Evolutionary conservation across 2,888 invertebrate species (phyloP), one percentile per base, ranked within the genome.

Genomic region (Zonitis immaculata): DNA sequence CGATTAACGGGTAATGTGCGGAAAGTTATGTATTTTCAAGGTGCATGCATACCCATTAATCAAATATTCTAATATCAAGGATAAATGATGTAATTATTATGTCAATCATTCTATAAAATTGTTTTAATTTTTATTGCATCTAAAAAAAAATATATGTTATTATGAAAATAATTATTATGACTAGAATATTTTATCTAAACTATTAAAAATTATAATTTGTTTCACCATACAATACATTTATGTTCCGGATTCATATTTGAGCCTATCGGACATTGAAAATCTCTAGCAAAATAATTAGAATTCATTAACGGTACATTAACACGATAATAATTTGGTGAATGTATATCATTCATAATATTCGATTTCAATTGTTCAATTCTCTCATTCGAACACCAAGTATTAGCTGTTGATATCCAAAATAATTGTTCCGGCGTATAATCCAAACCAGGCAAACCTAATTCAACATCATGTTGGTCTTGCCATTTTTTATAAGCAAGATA

Each of bases 351-450:
- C 28, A 87, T 84, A 68, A 92, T 87, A 60, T 87, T 80, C 66
- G 88, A 78, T 72, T 87, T 88, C 57, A 92, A 56, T 14, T 65
- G 49, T 56, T 70, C 80, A 66, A 82, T 82, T 52, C 86, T 79
- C 72, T 87, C 87, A 59, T 86, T 87, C 11, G 88, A 84, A 74
- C 93, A 93, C 91, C 91, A 93, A 1, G 89, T 87, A 76, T 88
- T 88, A 1, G 88, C 90, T 0, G 89, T 87, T 54, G 88, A 85
- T 64, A 90, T 76, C 89, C 89, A 90, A 78, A 91, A 90, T 77
- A 84, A 79, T 80, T 81, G 82, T 72, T 79, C 78, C 0, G 87
- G 84, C 0, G 82, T 78, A 66, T 82, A 89, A 26, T 73, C 70
- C 0, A 71, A 77, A 7, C 64, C 64, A 6, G 65, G 65, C 16